Conservation (phyloP, 2,888 invertebrate species). For the Ectemnius continuus region DNA sequence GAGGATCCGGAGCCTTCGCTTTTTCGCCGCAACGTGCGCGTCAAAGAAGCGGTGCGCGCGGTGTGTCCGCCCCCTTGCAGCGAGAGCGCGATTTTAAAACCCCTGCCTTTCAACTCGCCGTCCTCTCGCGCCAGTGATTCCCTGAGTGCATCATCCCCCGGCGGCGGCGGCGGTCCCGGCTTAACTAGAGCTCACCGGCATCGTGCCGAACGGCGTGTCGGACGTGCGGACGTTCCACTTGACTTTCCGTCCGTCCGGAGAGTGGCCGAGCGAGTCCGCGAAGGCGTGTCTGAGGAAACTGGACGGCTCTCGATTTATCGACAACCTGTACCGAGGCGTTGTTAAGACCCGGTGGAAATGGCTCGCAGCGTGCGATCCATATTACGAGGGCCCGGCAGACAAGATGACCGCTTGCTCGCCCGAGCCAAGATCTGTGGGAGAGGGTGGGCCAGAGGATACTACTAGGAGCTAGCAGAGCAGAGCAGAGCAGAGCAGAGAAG, state of each 20-base stretch:
- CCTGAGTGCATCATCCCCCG: slow-evolving; percentile 24
- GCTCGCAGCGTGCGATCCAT: slow-evolving; percentile 66
- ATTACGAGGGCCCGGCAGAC: slow-evolving; percentile 64
- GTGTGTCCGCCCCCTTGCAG: slow-evolving; percentile 39
- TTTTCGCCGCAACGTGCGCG: slow-evolving; percentile 26
- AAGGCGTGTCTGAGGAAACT: slow-evolving; percentile 67
- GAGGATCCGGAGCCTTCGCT: slow-evolving; percentile 10
- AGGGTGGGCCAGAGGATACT: slow-evolving; percentile 61
- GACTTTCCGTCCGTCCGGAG: slow-evolving; percentile 28
- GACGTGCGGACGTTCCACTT: slow-evolving; percentile 20
- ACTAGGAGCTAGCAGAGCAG: slow-evolving; percentile 26
- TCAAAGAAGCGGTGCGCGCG: slow-evolving; percentile 32
- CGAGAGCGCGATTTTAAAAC: slow-evolving; percentile 22
- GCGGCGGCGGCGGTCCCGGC: background rate
- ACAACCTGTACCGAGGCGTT: slow-evolving; percentile 73
- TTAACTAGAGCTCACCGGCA: slow-evolving; percentile 10
- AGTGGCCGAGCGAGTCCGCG: slow-evolving; percentile 13
- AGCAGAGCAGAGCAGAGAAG: slow-evolving; percentile 38
- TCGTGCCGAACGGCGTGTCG: slow-evolving; percentile 44
- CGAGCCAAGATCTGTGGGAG: slow-evolving; percentile 64
- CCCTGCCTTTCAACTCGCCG: slow-evolving; percentile 6
- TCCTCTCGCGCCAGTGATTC: slow-evolving; percentile 37
- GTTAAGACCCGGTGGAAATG: slow-evolving; percentile 65
- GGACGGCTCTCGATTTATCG: slow-evolving; percentile 75
- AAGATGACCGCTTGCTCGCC: slow-evolving; percentile 70